Percentiles rank a stretch among this genome's conserved stretches.
These are phyloP conservation scores for Tetraneura akinire DNA, from an alignment of 1,140 invertebrate species.

Conservation along the genomic window DNA sequence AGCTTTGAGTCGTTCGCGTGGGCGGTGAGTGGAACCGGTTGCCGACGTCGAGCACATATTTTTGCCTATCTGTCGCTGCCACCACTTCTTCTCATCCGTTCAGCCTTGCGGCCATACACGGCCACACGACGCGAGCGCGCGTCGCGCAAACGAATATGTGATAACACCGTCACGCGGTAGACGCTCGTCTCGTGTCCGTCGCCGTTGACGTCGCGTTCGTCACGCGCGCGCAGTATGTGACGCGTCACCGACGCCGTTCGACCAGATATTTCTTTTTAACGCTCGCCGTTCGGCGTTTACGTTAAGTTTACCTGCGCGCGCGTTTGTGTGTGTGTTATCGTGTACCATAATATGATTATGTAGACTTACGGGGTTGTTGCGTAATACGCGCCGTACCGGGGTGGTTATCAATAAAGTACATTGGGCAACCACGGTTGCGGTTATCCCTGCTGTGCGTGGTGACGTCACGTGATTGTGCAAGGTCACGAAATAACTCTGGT, in stretches of 20 bases:
- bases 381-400: neutral
- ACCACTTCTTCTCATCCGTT: slow-evolving; percentile 1
- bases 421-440: neutral
- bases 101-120: neutral
- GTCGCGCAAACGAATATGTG: neutral
- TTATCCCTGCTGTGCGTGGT: neutral
- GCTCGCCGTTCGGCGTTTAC: neutral
- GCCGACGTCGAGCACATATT: neutral
- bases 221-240: slow-evolving; percentile 22
- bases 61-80: no score
- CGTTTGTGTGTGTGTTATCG: neutral
- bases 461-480: slow-evolving; percentile 14
- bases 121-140: neutral
- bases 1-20: no score
- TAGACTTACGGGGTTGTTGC: neutral
- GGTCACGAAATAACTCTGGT: neutral
- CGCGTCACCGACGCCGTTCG: neutral
- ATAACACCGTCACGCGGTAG: neutral
- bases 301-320: neutral
- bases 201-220: neutral
- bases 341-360: neutral
- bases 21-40: neutral
- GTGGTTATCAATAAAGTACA: neutral
- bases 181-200: neutral
- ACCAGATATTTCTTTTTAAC: neutral